Evolutionary conservation across 2,888 invertebrate genomes (phyloP), one percentile per base, ranked within the genome.

Genomic region (Macroteleia sp.): DNA sequence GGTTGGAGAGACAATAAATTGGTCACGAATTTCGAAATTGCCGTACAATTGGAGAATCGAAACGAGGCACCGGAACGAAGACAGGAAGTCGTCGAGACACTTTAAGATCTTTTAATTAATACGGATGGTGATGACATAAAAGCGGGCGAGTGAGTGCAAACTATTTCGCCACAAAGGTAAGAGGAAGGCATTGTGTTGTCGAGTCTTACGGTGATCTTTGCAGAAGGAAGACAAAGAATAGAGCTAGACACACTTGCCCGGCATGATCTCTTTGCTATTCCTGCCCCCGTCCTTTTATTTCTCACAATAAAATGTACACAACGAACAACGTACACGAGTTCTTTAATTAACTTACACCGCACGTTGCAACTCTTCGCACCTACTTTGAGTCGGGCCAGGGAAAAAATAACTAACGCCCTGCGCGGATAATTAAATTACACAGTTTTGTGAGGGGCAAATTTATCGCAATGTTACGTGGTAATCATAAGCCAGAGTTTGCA

Each of bases 131-230:
- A 69, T 52, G 62, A 57, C 57, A 61, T 69, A 67, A 62, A 67
- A 67, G 57, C 41, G 34, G 42, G 42, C 61, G 50, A 67, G 52
- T 42, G 56, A 67, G 46, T 52, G 61, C 50, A 57, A 77, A 75
- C 59, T 64, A 66, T 73, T 50, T 62, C 54, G 46, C 69, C 52
- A 67, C 66, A 70, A 64, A 48, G 59, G 64, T 42, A 61, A 77
- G 80, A 80, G 82, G 74, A 64, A 83, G 84, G 86, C 85, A 88
- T 88, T 89, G 87, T 89, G 87, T 88, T 87, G 85, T 85, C 81
- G 84, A 78, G 83, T 84, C 87, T 89, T 88, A 87, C 89, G 83
- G 84, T 85, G 84, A 83, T 82, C 83, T 82, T 78, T 78, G 78
- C 32, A 48, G 77, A 80, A 71, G 81, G 34, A 67, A 77, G 75